phyloP scores from a whole-genome alignment of 2,888 invertebrate species.

The Gasteruption jaculator region DNA sequence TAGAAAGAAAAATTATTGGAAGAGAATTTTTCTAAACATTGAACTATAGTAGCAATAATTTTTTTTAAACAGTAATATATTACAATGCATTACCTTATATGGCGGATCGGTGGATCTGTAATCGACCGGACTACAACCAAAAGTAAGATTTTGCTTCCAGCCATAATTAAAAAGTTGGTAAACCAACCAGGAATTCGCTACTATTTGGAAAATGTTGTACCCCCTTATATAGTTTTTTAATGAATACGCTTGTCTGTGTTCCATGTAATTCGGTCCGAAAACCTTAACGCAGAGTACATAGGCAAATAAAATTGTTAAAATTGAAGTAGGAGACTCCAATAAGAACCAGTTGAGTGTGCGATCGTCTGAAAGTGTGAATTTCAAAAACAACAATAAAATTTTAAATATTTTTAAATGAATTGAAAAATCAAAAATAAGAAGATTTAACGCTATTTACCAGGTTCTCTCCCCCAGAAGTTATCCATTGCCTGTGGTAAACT shows the following conservation, averaged over 20 bases:
- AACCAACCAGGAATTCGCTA: slow-evolving; percentile 56
- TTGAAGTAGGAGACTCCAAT: slow-evolving; percentile 60
- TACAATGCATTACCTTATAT: slow-evolving; percentile 23
- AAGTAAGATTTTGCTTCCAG: no score
- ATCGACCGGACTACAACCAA: slow-evolving; percentile 66
- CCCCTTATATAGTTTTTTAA: slow-evolving; percentile 63
- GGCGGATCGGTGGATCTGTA: slow-evolving; percentile 57
- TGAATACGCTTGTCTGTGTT: slow-evolving; percentile 61
- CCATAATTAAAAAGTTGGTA: slow-evolving; percentile 55
- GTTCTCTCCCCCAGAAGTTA: no score
- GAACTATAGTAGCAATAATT: not conserved
- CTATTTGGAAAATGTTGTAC: slow-evolving; percentile 76
- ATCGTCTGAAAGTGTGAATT: slow-evolving; percentile 49
- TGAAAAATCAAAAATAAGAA: not conserved
- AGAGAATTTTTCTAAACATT: not conserved
- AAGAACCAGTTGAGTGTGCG: slow-evolving; percentile 62
- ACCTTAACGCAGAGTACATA: slow-evolving; percentile 60
- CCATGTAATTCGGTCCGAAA: slow-evolving; percentile 67
- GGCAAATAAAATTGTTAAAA: slow-evolving; percentile 53
- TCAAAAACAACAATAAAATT: not conserved
- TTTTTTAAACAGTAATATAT: not conserved
- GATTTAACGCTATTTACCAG: not conserved
- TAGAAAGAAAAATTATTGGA: not conserved
- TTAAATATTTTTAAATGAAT: not conserved
- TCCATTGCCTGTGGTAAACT: no score